phyloP scores from a whole-genome alignment of 2,888 invertebrate genomes.

The Caenorhabditis sp. region DNA sequence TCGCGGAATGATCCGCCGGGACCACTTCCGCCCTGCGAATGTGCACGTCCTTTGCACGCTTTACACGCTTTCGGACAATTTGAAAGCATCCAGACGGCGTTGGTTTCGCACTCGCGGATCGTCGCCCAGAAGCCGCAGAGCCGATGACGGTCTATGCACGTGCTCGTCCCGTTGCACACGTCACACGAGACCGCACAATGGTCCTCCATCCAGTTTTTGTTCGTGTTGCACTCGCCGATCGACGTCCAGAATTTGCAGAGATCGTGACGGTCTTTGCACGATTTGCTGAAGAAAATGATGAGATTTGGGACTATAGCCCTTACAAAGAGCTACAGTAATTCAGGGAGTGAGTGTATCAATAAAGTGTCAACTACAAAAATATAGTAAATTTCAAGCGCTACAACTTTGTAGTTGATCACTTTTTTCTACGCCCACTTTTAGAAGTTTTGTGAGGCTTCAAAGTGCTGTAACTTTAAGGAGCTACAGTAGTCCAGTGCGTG shows the following conservation, averaged over 20 bases:
- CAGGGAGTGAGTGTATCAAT: no score
- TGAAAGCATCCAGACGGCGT: constrained; percentile 78
- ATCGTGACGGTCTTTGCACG: constrained; percentile 76
- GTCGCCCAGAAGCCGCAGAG: constrained; percentile 77
- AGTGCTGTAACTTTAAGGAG: no score
- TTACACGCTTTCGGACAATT: constrained; percentile 77
- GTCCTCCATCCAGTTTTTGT: constrained; percentile 78
- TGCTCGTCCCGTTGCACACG: constrained; percentile 74
- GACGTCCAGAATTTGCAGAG: constrained; percentile 79
- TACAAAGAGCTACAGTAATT: no score
- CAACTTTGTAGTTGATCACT: no score
- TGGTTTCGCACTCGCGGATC: constrained; percentile 77
- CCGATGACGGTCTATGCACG: constrained; percentile 77
- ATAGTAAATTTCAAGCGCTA: no score
- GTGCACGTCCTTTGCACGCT: constrained; percentile 74
- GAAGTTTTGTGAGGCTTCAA: no score
- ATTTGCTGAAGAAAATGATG: constrained; percentile 30
- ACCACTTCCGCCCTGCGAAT: constrained; percentile 61
- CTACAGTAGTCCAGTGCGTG: no score
- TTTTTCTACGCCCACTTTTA: no score
- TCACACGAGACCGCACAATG: constrained; percentile 77
- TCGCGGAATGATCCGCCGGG: constrained; percentile 70
- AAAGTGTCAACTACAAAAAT: no score
- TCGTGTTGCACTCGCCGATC: constrained; percentile 76
- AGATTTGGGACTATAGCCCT: no score